phyloP scores from a whole-genome alignment of 2,113 vertebrate genomes.

The Phalacrocorax carbo region DNA sequence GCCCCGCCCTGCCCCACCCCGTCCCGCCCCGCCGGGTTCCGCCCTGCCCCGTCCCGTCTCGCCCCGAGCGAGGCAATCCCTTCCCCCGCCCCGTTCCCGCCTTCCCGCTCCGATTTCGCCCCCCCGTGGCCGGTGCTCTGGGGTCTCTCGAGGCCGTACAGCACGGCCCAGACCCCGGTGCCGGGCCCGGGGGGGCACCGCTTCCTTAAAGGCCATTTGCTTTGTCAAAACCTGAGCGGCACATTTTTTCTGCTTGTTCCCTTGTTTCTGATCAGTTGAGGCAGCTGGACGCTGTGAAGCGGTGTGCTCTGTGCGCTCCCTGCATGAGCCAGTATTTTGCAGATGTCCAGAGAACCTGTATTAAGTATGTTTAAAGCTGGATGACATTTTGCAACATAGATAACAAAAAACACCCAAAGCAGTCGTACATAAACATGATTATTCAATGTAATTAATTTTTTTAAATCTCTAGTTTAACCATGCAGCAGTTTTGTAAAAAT shows the following conservation, averaged over 20 bases:
- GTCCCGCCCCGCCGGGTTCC: no score
- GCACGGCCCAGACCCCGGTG: no score
- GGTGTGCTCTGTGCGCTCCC: neutral
- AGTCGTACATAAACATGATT: neutral
- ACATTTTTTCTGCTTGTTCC: neutral
- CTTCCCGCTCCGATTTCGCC: neutral
- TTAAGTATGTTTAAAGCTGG: neutral
- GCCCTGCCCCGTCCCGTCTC: neutral
- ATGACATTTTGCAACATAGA: neutral
- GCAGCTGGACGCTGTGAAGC: neutral
- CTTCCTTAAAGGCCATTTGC: neutral
- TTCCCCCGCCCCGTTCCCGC: neutral
- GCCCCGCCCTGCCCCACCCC: no score
- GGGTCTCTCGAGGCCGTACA: neutral
- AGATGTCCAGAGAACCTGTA: neutral
- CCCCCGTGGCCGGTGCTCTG: neutral
- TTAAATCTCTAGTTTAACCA: neutral
- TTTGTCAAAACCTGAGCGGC: neutral
- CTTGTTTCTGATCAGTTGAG: neutral
- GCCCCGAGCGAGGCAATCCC: neutral
- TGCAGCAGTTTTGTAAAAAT: neutral
- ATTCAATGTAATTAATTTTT: neutral
- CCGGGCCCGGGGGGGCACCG: rapidly evolving
- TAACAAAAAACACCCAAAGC: neutral
- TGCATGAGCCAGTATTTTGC: neutral